Conservation (phyloP, 2,113 vertebrate species). For the Callorhinus ursinus region DNA sequence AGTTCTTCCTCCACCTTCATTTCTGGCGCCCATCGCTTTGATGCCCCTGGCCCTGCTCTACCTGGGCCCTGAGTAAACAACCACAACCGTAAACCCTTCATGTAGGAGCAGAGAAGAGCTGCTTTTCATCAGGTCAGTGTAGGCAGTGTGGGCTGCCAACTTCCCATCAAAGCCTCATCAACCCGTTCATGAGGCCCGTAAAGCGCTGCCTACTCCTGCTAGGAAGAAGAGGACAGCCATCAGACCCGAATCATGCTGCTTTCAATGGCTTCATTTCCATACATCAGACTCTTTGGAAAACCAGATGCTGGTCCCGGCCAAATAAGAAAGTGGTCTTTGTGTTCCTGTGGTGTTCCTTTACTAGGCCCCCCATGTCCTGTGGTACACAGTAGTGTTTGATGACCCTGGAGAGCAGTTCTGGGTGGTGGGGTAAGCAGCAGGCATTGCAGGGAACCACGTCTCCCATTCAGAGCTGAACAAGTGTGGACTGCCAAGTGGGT, state of each 20-base stretch:
- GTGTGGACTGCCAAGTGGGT: neutral
- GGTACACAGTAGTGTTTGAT: neutral
- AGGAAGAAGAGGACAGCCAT: constrained; percentile 26
- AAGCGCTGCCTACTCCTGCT: constrained; percentile 62
- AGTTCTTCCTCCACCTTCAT: neutral
- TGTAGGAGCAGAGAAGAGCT: constrained; percentile 60
- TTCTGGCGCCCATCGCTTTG: neutral
- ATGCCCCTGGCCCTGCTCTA: neutral
- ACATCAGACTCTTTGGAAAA: constrained; percentile 48
- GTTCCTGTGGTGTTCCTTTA: neutral
- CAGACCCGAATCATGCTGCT: constrained; percentile 23
- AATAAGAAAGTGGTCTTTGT: constrained; percentile 9
- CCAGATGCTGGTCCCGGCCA: neutral
- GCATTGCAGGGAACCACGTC: neutral
- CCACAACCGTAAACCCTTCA: constrained; percentile 45
- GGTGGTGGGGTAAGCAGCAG: neutral
- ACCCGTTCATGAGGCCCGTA: constrained; percentile 72
- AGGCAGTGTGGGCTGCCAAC: constrained; percentile 56
- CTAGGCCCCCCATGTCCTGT: neutral
- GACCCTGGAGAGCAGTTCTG: neutral
- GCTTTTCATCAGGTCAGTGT: constrained; percentile 63
- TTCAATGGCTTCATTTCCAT: constrained; percentile 65
- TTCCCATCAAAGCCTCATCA: constrained; percentile 74
- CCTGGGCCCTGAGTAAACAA: neutral
- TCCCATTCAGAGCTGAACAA: neutral